Base-by-base conservation (phyloP, 2,113 vertebrate species). In the Cyprinus carpio region DNA sequence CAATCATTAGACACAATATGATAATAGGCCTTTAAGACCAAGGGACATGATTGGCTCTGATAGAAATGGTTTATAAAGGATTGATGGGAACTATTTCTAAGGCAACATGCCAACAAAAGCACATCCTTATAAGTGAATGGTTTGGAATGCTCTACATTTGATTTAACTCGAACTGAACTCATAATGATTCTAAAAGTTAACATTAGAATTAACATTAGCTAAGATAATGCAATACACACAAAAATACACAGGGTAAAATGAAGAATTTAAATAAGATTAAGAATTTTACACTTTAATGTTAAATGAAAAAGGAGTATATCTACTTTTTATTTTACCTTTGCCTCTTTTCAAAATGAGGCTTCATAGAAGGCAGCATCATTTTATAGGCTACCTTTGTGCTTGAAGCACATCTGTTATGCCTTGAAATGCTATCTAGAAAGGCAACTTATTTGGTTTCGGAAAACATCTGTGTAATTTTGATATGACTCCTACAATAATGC, bases 1-100 rank as follows among this genome's bases (percentile, higher is more conserved):
- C 94, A 94, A 91, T 95, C 94, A 93, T 87, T 81, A 56, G 23
- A 71, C 89, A 86, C 87, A 88, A 89, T 93, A 92, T 94, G 92
- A 91, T 93, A 91, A 93, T 92, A 88, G 90, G 89, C 90, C 88
- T 91, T 90, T 84, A 89, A 92, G 81, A 82, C 34, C 46, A 58
- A 69, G 75, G 85, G 88, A 90, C 85, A 86, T 86, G 90, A 92
- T 93, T 93, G 93, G 87, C 87, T 84, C 31, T 37, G 87, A 82
- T 78, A 87, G 84, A 90, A 88, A 92, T 89, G 87, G 87, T 85
- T 89, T 90, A 90, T 87, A 88, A 90, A 92, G 91, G 67, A 40
- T 12, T 72, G 40, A 43, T 43, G 40, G 9, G 40, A 43, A 43
- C 8, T 10, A 9, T 43, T 8, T 23, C 76, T 58, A 58, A 43